These are phyloP conservation scores for Mystacides longicornis DNA, from an alignment of 2,888 invertebrate species.

Conservation along the genomic window DNA sequence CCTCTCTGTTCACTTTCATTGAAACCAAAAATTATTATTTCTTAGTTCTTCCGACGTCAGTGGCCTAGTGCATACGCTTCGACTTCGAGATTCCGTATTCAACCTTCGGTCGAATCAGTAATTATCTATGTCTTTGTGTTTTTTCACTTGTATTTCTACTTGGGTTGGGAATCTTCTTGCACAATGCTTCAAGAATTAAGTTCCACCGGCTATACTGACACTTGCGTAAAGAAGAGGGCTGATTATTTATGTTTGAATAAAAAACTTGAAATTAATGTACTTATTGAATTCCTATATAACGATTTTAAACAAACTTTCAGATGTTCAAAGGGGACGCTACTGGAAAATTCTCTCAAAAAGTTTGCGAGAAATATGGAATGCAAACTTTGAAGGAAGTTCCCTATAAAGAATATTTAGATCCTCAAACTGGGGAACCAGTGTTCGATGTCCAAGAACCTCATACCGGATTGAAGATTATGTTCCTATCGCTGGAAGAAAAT, in stretches of 20 bases:
- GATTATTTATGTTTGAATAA: too few relatives aligned
- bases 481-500: constrained; percentile 35
- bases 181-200: too few relatives aligned
- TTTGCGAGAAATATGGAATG: constrained; percentile 61
- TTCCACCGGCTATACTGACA: too few relatives aligned
- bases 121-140: too few relatives aligned
- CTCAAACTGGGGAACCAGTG: constrained; percentile 47
- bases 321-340: constrained; percentile 77
- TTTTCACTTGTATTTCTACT: not conserved
- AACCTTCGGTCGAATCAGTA: too few relatives aligned
- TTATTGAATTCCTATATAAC: not conserved
- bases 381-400: constrained; percentile 54
- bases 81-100: too few relatives aligned
- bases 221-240: too few relatives aligned
- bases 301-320: constrained; percentile 44
- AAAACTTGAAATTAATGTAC: too few relatives aligned
- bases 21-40: too few relatives aligned
- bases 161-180: not conserved
- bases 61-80: too few relatives aligned
- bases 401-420: constrained; percentile 63
- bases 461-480: constrained; percentile 63
- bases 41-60: too few relatives aligned
- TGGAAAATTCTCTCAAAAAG: constrained; percentile 70
- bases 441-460: constrained; percentile 63
- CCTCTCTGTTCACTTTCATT: too few relatives aligned